Evolutionary conservation across 1,140 invertebrate genomes (phyloP), one percentile per base, ranked within the genome.

Genomic region (Drosophila asahinai): DNA sequence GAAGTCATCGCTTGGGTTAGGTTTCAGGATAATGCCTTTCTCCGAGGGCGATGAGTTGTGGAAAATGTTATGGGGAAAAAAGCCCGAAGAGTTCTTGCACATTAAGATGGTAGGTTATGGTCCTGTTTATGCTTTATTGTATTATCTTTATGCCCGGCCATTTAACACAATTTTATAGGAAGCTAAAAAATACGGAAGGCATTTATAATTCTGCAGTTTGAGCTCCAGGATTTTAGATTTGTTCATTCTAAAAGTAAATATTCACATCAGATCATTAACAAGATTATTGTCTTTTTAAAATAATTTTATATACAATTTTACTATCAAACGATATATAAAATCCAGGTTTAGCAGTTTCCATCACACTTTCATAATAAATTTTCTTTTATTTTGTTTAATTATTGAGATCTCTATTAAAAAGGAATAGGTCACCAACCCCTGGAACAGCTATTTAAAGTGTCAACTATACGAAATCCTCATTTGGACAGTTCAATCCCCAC

Each of bases 401-500:
- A 52, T 22, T 15, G 0, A 15, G 19, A 19, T 7, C 14, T 30
- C 27, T 11, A 14, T 17, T 14, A 19, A n/a, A 12, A 60, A 5
- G 3, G 6, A 6, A 12, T 14, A 12, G 7, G 2, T 5, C 15
- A 42, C 8, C n/a, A 30, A 27, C 5, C 9, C 36, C 5, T 0
- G 5, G 6, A 0, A 17, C 12, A 51, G 40, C 58, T 74, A 65
- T 86, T 84, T 71, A 75, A 81, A 71, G 75, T 71, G 82, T 86
- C 74, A 66, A 47, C 64, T 49, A 30, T 42, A n/a, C 54, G 15
- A 25, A 22, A 51, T 25, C 3, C 19, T 14, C 8, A 6, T 22
- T 8, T 38, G n/a, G 11, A 33, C 27, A n/a, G 15, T 43, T 48
- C 40, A 17, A 12, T 55, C 47, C 63, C 49, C 42, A 22, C 36